Conservation (phyloP, 2,113 vertebrate genomes). For the Raja brachyura region DNA sequence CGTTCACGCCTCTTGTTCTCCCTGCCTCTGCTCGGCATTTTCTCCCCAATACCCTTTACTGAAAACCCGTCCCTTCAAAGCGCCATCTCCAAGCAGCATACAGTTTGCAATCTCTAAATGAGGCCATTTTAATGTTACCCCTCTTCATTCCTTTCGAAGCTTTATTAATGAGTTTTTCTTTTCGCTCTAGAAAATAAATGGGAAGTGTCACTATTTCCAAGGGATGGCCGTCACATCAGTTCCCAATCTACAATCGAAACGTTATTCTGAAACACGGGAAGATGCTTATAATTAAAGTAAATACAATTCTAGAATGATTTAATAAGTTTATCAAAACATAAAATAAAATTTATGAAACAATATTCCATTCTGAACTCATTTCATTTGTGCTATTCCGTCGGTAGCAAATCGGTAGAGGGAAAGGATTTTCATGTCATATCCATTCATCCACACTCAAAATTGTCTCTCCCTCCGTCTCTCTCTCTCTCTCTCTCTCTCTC, state of each 20-base stretch:
- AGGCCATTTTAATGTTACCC: not conserved
- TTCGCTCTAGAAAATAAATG: slow-evolving; percentile 26
- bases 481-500: not conserved
- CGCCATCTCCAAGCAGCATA: not conserved
- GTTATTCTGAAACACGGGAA: slow-evolving; percentile 15
- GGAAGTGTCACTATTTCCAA: slow-evolving; percentile 6
- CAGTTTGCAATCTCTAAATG: not conserved
- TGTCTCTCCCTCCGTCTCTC: not conserved
- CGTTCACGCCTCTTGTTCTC: not conserved
- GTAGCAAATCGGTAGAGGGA: not conserved
- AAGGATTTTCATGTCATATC: not conserved
- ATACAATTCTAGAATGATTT: slow-evolving; percentile 22
- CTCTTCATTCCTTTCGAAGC: slow-evolving; percentile 12
- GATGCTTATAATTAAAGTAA: slow-evolving; percentile 27
- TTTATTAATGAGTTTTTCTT: slow-evolving; percentile 32
- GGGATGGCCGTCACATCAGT: not conserved
- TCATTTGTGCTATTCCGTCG: not conserved
- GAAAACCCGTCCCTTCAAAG: not conserved
- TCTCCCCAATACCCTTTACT: no score
- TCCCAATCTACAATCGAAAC: slow-evolving; percentile 18
- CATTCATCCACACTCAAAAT: not conserved
- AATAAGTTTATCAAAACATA: slow-evolving; percentile 36
- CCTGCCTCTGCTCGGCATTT: not conserved
- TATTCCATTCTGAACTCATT: slow-evolving; percentile 25
- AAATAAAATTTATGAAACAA: slow-evolving; percentile 30